Evolutionary conservation across 2,888 invertebrate genomes (phyloP).

Genomic region (Amphipoea oculea): DNA sequence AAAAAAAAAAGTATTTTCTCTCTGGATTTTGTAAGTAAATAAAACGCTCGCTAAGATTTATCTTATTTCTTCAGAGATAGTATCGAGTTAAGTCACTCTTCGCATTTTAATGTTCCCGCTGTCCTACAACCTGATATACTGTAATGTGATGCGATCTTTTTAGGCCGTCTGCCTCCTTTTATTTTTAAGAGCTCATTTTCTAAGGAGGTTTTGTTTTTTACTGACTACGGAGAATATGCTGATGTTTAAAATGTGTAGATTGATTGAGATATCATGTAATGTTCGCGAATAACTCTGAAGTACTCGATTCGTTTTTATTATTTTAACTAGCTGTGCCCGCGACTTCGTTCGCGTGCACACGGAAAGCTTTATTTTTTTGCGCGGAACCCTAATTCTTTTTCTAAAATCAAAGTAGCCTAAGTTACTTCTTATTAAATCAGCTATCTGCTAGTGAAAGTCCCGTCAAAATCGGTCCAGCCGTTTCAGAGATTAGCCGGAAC

Average conservation of each 20-base stretch:
- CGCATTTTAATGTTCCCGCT: constrained; percentile 74
- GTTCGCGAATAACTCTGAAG: background rate
- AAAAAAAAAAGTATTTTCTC: background rate
- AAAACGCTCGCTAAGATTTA: constrained; percentile 56
- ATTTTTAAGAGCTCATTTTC: constrained; percentile 32
- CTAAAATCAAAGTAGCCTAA: too few species aligned
- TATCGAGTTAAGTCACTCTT: constrained; percentile 73
- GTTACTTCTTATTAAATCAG: too few species aligned
- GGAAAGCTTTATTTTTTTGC: too few species aligned
- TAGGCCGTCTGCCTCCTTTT: constrained; percentile 40
- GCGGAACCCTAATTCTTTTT: too few species aligned
- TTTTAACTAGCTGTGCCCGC: background rate
- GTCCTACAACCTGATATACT: constrained; percentile 66
- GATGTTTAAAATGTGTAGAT: background rate
- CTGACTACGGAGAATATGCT: background rate
- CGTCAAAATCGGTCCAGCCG: too few species aligned
- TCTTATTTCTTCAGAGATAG: constrained; percentile 54
- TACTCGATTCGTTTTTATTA: background rate
- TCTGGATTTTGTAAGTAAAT: constrained; percentile 48
- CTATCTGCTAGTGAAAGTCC: too few species aligned
- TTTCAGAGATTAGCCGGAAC: too few species aligned
- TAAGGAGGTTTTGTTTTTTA: constrained; percentile 9
- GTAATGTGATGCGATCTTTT: constrained; percentile 64
- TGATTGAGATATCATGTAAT: background rate
- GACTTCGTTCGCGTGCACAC: too few species aligned